phyloP scores from a whole-genome alignment of 2,888 invertebrate species.

The Phyto melanocephala region DNA sequence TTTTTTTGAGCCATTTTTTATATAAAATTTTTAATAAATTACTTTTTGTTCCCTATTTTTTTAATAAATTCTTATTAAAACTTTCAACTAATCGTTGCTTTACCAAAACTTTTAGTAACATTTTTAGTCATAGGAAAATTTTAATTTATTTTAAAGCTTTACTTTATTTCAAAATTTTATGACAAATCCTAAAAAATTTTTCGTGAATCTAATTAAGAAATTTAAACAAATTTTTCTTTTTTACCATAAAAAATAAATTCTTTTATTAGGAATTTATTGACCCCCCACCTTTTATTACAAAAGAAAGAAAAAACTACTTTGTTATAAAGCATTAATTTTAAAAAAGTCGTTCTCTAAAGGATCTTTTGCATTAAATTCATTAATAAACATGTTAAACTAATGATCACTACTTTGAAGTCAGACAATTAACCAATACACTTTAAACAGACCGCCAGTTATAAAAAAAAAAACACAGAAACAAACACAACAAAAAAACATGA shows the following conservation, averaged over 20 bases:
- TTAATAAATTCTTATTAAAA: too few relatives aligned
- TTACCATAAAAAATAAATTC: not conserved
- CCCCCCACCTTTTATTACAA: not conserved
- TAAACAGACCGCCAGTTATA: not conserved
- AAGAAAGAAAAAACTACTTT: not conserved
- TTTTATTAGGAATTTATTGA: not conserved
- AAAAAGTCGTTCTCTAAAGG: not conserved
- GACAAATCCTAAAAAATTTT: too few relatives aligned
- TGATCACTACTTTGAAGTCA: not conserved
- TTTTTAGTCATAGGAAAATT: too few relatives aligned
- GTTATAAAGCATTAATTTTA: not conserved
- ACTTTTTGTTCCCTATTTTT: too few relatives aligned
- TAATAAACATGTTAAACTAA: not conserved
- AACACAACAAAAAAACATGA: not conserved
- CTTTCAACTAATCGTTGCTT: too few relatives aligned
- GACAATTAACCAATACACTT: not conserved
- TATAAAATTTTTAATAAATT: too few relatives aligned
- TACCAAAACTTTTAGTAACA: too few relatives aligned
- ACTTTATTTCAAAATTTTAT: too few relatives aligned
- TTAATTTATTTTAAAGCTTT: too few relatives aligned
- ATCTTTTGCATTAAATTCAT: not conserved
- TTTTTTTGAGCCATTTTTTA: too few relatives aligned
- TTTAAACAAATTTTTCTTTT: too few relatives aligned
- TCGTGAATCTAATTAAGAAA: not conserved
- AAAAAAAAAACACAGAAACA: not conserved